Percentiles rank a stretch among this genome's conserved stretches.
These are phyloP conservation scores for Gordius sp. DNA, from an alignment of 2,888 invertebrate species.

Conservation along the genomic window DNA sequence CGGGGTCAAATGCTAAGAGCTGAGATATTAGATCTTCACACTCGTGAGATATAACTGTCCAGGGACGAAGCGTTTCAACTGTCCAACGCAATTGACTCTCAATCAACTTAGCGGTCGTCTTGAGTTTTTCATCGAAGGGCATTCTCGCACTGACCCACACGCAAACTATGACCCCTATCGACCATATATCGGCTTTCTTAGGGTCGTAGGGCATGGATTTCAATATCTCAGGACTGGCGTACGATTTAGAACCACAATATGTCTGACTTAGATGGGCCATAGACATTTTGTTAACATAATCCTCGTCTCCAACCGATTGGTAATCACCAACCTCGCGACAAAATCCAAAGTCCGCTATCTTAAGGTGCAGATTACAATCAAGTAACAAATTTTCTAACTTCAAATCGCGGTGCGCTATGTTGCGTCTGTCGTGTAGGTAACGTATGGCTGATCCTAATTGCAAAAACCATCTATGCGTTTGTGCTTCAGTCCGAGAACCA, in stretches of 20 bases:
- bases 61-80: not conserved
- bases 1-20: not conserved
- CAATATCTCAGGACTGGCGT: slow-evolving; percentile 31
- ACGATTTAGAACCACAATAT: slow-evolving; percentile 33
- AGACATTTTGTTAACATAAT: slow-evolving; percentile 19
- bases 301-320: not conserved
- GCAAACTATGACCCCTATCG: slow-evolving; percentile 31
- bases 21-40: slow-evolving; percentile 10
- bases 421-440: slow-evolving; percentile 27
- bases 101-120: slow-evolving; percentile 23
- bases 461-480: slow-evolving; percentile 27
- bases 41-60: not conserved
- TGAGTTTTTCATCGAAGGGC: slow-evolving; percentile 31
- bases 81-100: slow-evolving; percentile 9
- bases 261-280: slow-evolving; percentile 28
- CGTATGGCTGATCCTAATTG: slow-evolving; percentile 28
- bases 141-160: slow-evolving; percentile 31
- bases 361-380: slow-evolving; percentile 29
- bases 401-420: slow-evolving; percentile 32
- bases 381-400: slow-evolving; percentile 33
- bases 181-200: slow-evolving; percentile 31
- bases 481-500: slow-evolving; percentile 28
- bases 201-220: slow-evolving; percentile 32
- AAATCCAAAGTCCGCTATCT: slow-evolving; percentile 32
- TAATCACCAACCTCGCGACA: slow-evolving; percentile 23